Percentiles rank a stretch among this genome's conserved stretches.
Conservation (phyloP, 1,140 invertebrate genomes). For the Tenebrio molitor region DNA sequence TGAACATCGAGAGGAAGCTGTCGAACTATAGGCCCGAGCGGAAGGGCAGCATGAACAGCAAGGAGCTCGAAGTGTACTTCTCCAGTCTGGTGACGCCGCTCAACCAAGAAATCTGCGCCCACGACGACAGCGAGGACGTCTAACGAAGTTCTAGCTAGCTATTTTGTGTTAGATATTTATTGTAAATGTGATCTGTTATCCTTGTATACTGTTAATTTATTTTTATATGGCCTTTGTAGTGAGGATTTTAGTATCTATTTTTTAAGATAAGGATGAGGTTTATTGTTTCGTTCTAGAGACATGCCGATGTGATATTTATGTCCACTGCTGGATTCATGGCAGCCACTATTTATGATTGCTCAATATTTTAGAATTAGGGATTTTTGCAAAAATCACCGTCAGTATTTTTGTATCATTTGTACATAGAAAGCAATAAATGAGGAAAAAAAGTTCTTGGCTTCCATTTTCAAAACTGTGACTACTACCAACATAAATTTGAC, state of each 20-base stretch:
- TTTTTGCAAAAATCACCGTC: constrained; percentile 3
- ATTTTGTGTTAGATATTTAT: constrained; percentile 18
- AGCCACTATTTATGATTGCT: constrained; percentile 35
- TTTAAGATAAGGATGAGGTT: constrained; percentile 11
- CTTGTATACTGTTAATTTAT: neutral
- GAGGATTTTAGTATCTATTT: constrained; percentile 13
- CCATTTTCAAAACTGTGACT: too few species aligned
- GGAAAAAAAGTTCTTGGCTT: too few species aligned
- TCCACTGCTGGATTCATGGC: constrained; percentile 15
- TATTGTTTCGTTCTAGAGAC: constrained; percentile 35
- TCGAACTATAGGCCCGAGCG: constrained; percentile 57
- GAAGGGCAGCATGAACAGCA: constrained; percentile 53
- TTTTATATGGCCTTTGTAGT: constrained; percentile 12
- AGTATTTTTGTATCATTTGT: constrained; percentile 33
- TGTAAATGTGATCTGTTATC: neutral
- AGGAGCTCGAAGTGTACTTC: constrained; percentile 63
- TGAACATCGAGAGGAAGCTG: constrained; percentile 59
- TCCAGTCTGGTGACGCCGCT: constrained; percentile 60
- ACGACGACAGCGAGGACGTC: constrained; percentile 41
- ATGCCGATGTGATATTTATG: constrained; percentile 18
- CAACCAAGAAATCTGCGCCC: constrained; percentile 53
- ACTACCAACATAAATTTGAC: neutral
- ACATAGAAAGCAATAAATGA: constrained; percentile 11
- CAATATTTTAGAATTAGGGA: constrained; percentile 19
- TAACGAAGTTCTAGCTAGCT: neutral